Percentiles rank a stretch among this genome's conserved stretches.
Conservation (phyloP, 1,140 invertebrate species). For the Temnothorax curvispinosus region DNA sequence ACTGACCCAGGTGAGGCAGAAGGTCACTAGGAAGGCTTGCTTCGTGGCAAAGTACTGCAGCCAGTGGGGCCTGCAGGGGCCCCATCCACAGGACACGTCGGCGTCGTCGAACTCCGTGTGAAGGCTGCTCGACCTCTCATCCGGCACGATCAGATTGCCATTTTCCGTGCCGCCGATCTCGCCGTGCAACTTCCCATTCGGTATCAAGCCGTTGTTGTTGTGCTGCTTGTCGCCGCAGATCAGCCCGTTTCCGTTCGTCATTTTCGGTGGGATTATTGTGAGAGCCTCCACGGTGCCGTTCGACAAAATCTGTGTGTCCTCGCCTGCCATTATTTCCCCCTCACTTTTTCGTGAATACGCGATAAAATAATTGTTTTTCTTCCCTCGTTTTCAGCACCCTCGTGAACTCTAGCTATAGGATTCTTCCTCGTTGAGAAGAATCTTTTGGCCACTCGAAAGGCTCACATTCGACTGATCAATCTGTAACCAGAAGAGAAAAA, state of each 20-base stretch:
- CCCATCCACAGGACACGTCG: constrained; percentile 89
- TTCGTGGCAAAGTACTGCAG: constrained; percentile 94
- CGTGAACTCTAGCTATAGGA: constrained; percentile 4
- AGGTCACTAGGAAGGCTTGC: constrained; percentile 94
- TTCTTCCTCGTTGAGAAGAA: constrained; percentile 50
- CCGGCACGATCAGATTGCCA: constrained; percentile 75
- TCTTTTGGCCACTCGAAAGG: constrained; percentile 12
- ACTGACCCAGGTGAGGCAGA: constrained; percentile 93
- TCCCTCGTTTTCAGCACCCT: neutral
- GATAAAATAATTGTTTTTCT: neutral
- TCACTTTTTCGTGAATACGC: neutral
- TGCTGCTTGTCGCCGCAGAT: constrained; percentile 76
- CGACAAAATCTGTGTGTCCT: constrained; percentile 79
- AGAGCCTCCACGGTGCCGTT: constrained; percentile 79
- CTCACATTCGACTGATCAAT: constrained; percentile 46
- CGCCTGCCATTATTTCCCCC: constrained; percentile 78
- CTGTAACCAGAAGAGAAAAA: constrained; percentile 28
- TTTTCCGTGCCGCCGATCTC: constrained; percentile 75
- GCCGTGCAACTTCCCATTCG: constrained; percentile 81
- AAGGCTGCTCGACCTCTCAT: constrained; percentile 79
- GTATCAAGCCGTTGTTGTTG: constrained; percentile 82
- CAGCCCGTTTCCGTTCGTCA: constrained; percentile 80
- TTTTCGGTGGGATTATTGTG: constrained; percentile 81
- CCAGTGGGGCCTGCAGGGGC: constrained; percentile 90
- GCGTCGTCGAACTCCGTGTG: constrained; percentile 84